phyloP scores from a whole-genome alignment of 1,140 invertebrate genomes.

The Limonius californicus region DNA sequence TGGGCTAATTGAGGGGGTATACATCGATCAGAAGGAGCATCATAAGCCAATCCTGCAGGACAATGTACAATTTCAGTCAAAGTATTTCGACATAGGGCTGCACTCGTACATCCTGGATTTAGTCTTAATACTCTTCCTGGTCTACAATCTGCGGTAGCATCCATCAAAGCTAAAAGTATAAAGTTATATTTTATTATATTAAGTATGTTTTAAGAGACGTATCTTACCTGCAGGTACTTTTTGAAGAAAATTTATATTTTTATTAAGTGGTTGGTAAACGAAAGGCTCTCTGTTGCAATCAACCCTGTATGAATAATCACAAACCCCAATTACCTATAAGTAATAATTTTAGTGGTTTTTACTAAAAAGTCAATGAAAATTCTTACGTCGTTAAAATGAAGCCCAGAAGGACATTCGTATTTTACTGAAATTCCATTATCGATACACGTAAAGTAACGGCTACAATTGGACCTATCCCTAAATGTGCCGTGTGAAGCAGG shows the following conservation, averaged over 20 bases:
- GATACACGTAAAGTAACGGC: slow-evolving; percentile 63
- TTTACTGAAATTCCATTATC: slow-evolving; percentile 52
- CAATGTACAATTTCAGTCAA: slow-evolving; percentile 34
- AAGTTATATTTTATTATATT: slow-evolving; percentile 25
- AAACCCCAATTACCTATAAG: slow-evolving; percentile 56
- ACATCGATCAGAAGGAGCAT: slow-evolving; percentile 31
- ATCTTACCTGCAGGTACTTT: neutral
- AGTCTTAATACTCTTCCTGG: slow-evolving; percentile 29
- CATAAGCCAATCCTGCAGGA: slow-evolving; percentile 31
- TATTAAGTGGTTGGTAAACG: slow-evolving; percentile 19
- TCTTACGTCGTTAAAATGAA: slow-evolving; percentile 62
- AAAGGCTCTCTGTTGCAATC: slow-evolving; percentile 47
- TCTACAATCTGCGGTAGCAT: slow-evolving; percentile 26
- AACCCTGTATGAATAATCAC: slow-evolving; percentile 56
- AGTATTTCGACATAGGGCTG: slow-evolving; percentile 27
- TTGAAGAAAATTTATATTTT: neutral
- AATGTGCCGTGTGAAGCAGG: slow-evolving; percentile 53
- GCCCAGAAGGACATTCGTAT: slow-evolving; percentile 58
- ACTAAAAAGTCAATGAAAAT: slow-evolving; percentile 28
- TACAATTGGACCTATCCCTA: slow-evolving; percentile 59
- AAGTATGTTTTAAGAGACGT: slow-evolving; percentile 8
- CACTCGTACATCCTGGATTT: slow-evolving; percentile 31
- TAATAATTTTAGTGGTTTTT: slow-evolving; percentile 13
- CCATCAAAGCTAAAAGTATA: slow-evolving; percentile 25
- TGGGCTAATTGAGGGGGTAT: slow-evolving; percentile 25